These are phyloP conservation scores for Hypomesus transpacificus DNA, from an alignment of 2,113 vertebrate species.

Conservation along the genomic window DNA sequence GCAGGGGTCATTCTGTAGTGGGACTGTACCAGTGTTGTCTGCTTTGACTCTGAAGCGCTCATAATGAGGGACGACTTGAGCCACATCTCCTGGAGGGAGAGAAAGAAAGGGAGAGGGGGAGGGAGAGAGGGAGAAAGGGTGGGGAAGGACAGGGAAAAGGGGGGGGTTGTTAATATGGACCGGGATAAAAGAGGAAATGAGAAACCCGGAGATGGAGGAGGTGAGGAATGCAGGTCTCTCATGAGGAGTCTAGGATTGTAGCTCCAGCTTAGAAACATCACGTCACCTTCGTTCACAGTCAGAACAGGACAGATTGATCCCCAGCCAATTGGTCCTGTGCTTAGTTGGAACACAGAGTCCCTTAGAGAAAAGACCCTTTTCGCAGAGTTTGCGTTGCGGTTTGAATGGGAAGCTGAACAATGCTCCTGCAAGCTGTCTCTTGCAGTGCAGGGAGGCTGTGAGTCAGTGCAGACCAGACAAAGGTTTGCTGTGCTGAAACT, in stretches of 20 bases:
- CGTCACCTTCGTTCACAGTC: constrained; percentile 32
- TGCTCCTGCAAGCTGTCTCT: constrained; percentile 8
- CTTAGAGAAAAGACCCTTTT: constrained; percentile 37
- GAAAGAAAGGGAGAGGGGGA: not conserved
- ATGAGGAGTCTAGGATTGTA: constrained; percentile 31
- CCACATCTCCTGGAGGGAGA: not conserved
- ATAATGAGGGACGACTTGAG: no score
- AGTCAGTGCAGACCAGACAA: not conserved
- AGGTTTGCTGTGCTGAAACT: not conserved
- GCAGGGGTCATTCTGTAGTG: no score
- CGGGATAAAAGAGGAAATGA: constrained; percentile 24
- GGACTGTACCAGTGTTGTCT: no score
- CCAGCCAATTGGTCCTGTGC: constrained; percentile 46
- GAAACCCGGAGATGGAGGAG: not conserved
- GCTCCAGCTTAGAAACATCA: constrained; percentile 39
- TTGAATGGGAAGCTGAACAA: constrained; percentile 51
- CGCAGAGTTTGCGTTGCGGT: constrained; percentile 42
- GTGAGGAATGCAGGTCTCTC: no score
- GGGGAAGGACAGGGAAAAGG: constrained; percentile 28
- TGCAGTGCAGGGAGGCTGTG: not conserved
- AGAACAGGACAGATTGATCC: constrained; percentile 50
- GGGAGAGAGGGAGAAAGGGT: constrained; percentile 24
- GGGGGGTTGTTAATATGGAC: not conserved
- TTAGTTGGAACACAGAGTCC: constrained; percentile 44
- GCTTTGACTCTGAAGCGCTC: no score